Evolutionary conservation across 2,888 invertebrate genomes (phyloP).

Genomic region (Xestobium rufovillosum): DNA sequence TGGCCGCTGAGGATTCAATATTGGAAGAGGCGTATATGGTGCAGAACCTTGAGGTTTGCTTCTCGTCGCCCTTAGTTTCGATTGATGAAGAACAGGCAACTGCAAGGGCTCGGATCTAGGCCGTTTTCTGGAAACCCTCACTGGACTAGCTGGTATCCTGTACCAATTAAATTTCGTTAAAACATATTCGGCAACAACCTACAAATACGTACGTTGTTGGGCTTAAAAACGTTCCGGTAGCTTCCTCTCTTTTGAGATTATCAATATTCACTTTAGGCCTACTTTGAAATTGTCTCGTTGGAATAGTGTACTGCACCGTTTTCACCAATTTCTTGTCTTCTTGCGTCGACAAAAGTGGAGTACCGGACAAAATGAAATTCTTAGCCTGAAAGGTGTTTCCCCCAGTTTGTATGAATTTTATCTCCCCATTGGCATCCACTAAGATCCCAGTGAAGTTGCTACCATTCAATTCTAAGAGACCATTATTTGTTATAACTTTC

Average conservation of each 20-base stretch:
- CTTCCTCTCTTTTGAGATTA: conserved; percentile 54
- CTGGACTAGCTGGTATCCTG: conserved; percentile 62
- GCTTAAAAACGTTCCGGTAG: conserved; percentile 71
- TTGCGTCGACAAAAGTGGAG: conserved; percentile 29
- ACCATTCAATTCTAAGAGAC: conserved; percentile 49
- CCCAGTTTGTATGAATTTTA: conserved; percentile 53
- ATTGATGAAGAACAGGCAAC: conserved; percentile 44
- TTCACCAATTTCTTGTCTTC: conserved; percentile 34
- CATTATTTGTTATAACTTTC: conserved; percentile 49
- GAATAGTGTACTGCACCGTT: conserved; percentile 32
- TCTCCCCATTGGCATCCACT: conserved; percentile 54
- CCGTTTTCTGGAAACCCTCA: conserved; percentile 56
- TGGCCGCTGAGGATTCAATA: conserved; percentile 83
- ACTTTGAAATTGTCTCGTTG: conserved; percentile 34
- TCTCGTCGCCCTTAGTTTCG: conserved; percentile 47
- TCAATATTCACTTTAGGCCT: conserved; percentile 34
- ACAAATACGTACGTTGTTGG: conserved; percentile 49
- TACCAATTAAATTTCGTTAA: conserved; percentile 20
- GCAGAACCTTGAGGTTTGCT: conserved; percentile 47
- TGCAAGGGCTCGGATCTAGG: conserved; percentile 55
- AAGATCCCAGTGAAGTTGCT: conserved; percentile 52
- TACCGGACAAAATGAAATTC: conserved; percentile 39
- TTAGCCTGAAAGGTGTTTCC: conserved; percentile 42
- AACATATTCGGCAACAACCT: background rate
- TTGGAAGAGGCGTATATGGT: conserved; percentile 88